These are phyloP conservation scores for Hystrix cristata DNA, from an alignment of 2,113 vertebrate species.

Conservation along the genomic window DNA sequence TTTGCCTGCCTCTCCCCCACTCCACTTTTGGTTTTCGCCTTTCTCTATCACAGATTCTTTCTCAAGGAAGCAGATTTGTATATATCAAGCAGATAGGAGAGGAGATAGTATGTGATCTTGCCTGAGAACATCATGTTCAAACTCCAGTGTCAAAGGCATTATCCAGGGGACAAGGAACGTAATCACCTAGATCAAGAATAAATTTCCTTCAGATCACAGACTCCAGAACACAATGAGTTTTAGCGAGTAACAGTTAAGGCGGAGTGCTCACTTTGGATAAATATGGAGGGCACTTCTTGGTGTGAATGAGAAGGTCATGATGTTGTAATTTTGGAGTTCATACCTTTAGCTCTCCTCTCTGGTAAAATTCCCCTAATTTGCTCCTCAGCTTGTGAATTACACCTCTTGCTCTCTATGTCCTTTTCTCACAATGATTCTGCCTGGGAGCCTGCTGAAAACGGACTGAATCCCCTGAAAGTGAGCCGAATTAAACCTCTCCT, in stretches of 20 bases:
- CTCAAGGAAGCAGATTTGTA: neutral
- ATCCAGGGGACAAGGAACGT: no score
- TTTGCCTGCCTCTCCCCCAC: no score
- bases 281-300: neutral
- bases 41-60: neutral
- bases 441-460: neutral
- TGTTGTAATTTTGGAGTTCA: neutral
- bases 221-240: neutral
- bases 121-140: no score
- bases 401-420: rapidly evolving
- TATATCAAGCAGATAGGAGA: neutral
- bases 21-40: neutral
- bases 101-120: neutral
- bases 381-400: neutral
- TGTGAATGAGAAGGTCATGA: neutral
- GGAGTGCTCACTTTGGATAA: neutral
- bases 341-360: neutral
- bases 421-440: neutral
- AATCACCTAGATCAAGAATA: neutral
- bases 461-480: neutral
- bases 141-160: neutral
- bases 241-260: neutral
- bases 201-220: neutral
- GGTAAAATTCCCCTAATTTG: neutral
- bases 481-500: neutral